A percentile compares a stretch with the other conserved stretches of the same genome.
Conservation (phyloP, 2,113 vertebrate species). For the Oxygymnocypris stewartii region DNA sequence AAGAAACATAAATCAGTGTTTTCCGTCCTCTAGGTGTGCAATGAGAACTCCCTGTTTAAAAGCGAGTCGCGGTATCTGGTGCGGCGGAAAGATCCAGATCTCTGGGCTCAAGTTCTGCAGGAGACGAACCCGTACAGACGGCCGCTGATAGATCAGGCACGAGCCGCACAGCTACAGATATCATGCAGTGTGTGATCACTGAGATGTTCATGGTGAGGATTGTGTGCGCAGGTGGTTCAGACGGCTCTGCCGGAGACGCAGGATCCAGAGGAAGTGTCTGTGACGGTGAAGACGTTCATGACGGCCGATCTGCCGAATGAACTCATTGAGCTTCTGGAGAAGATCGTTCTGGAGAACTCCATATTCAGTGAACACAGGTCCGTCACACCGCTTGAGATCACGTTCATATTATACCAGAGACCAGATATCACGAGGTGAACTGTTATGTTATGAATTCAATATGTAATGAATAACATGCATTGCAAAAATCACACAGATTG, state of each 20-base stretch:
- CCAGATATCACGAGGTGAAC: not conserved
- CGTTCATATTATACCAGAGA: not conserved
- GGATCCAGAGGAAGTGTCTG: conserved; percentile 90
- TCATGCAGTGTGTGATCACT: not conserved
- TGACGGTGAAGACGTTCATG: conserved; percentile 93
- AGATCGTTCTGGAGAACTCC: conserved; percentile 91
- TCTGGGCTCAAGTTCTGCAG: conserved; percentile 88
- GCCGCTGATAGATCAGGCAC: conserved; percentile 89
- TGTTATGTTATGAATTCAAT: not conserved
- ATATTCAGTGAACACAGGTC: conserved; percentile 93
- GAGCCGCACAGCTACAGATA: not conserved
- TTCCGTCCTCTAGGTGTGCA: conserved; percentile 82
- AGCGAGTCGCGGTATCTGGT: conserved; percentile 90
- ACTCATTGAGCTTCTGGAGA: conserved; percentile 89
- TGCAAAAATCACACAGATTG: not conserved
- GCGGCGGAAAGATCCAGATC: conserved; percentile 86
- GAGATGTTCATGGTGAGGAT: not conserved
- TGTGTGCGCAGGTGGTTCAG: conserved; percentile 85
- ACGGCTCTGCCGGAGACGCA: conserved; percentile 90
- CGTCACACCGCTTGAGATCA: conserved; percentile 5
- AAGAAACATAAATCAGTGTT: not conserved
- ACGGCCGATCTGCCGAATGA: conserved; percentile 90
- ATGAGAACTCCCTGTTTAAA: conserved; percentile 92
- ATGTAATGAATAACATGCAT: not conserved
- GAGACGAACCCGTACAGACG: conserved; percentile 85